Base-by-base conservation (phyloP, 1,140 invertebrate species). In the Holotrichia oblita region DNA sequence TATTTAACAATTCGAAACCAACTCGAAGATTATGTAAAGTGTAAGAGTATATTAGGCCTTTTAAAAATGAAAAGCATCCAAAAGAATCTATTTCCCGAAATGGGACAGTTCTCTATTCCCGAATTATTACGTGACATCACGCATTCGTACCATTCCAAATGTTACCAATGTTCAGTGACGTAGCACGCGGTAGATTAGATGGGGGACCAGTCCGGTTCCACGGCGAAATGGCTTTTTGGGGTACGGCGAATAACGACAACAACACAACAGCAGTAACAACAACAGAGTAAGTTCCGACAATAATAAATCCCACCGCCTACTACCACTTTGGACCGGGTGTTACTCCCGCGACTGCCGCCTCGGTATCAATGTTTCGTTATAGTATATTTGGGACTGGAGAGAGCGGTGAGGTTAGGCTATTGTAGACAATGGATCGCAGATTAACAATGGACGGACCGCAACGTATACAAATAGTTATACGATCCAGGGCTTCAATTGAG, bases 261-360 rank as follows among this genome's bases (percentile, higher is more conserved):
- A 48, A 10, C 44, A n/a, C n/a, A n/a, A n/a, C n/a, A n/a, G n/a
- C n/a, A n/a, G n/a, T n/a, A n/a, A n/a, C n/a, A n/a, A n/a, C n/a
- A n/a, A n/a, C n/a, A n/a, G n/a, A 48, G 44, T 48, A 48, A 48
- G 44, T 48, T 48, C 44, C 44, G 44, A 48, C 44, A 48, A 48
- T 48, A 48, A 48, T 48, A 48, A 48, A 48, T 48, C 44, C 44
- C 44, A 12, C 44, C n/a, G n/a, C 44, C 44, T 14, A 48, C n/a
- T 48, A 48, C 44, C 44, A 48, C 44, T 14, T 2, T 48, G 44
- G 10, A 12, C 41, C 10, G 44, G 44, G 44, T 48, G 44, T 48
- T n/a, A 48, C 44, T 48, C n/a, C 4, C 9, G n/a, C 9, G 44
- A 48, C 2, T 2, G 44, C 40, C 4, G 6, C 40, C 6, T 4